phyloP scores from a whole-genome alignment of 2,113 vertebrate species.

The rat (Rattus norvegicus) region GRCr8 NC_086038.1:43993001-43993500 shows the following conservation, averaged over 20 bases:
- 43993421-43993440: neutral
- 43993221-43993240: neutral
- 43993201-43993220: neutral
- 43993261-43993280: conserved; percentile 17
- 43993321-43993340: neutral
- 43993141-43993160: neutral
- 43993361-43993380: neutral
- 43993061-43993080: neutral
- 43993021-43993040: conserved; percentile 24
- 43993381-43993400: neutral
- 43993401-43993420: neutral
- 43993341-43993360: neutral
- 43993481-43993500: neutral
- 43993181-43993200: neutral
- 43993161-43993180: neutral
- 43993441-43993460: neutral
- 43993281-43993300: neutral
- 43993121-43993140: neutral
- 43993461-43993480: neutral
- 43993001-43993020: neutral
- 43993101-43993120: neutral
- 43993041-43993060: conserved; percentile 1
- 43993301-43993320: neutral
- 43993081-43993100: neutral
- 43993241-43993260: neutral